These are phyloP conservation scores for Chloromyia formosa DNA, from an alignment of 2,888 invertebrate species.

Conservation along the genomic window DNA sequence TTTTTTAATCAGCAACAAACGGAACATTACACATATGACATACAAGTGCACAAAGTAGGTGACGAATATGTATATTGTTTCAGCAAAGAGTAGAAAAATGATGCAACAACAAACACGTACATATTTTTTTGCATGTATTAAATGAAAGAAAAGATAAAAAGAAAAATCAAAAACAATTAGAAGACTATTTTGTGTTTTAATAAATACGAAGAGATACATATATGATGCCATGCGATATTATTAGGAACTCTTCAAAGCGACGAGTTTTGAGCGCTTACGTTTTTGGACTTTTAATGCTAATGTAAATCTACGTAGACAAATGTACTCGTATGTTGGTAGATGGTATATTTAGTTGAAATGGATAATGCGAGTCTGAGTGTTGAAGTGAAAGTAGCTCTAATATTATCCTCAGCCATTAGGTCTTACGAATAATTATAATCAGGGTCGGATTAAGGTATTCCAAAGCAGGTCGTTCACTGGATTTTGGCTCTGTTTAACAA, in stretches of 20 bases:
- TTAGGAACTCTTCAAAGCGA: neutral
- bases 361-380: neutral
- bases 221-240: neutral
- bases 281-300: neutral
- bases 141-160: slow-evolving; percentile 22
- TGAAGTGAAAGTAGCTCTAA: no score
- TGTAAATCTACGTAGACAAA: neutral
- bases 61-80: slow-evolving; percentile 39
- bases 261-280: neutral
- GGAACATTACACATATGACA: slow-evolving; percentile 13
- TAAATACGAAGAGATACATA: neutral
- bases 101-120: slow-evolving; percentile 12
- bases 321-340: neutral
- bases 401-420: no score
- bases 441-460: no score
- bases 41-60: slow-evolving; percentile 48
- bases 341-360: neutral
- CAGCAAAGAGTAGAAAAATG: slow-evolving; percentile 46
- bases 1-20: slow-evolving; percentile 34
- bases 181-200: slow-evolving; percentile 17
- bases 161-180: slow-evolving; percentile 7
- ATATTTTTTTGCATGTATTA: slow-evolving; percentile 4
- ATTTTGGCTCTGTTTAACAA: no score
- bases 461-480: no score
- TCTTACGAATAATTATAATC: no score